Percentiles rank a stretch among this genome's conserved stretches.
Evolutionary conservation across 2,888 invertebrate genomes (phyloP).

Genomic region (Vesta saturnalis): DNA sequence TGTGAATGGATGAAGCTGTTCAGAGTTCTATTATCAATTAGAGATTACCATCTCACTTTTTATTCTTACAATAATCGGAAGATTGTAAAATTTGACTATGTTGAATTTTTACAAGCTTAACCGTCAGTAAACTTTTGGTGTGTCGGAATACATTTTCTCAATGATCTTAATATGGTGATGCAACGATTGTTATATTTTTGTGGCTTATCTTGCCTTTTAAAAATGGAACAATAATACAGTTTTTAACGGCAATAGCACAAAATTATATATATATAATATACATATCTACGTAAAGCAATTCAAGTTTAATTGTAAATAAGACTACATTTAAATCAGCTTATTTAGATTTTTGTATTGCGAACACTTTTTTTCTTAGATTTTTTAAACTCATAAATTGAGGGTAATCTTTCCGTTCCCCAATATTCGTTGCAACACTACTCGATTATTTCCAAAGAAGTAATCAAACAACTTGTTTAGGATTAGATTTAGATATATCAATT

Average conservation of each 20-base stretch:
- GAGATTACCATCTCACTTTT: too few species aligned
- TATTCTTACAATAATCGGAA: too few species aligned
- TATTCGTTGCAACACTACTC: slow-evolving; percentile 36
- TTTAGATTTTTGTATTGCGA: background rate
- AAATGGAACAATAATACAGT: slow-evolving; percentile 18
- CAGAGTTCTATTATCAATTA: too few species aligned
- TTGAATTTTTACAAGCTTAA: too few species aligned
- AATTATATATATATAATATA: slow-evolving; percentile 17
- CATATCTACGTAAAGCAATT: slow-evolving; percentile 32
- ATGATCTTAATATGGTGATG: slow-evolving; percentile 23
- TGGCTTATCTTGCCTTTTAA: slow-evolving; percentile 9
- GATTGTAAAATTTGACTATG: too few species aligned
- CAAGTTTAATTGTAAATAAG: slow-evolving; percentile 8
- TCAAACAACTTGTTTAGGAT: slow-evolving; percentile 17
- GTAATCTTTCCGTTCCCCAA: background rate
- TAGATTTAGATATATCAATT: slow-evolving; percentile 29
- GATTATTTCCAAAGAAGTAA: background rate
- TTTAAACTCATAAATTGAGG: slow-evolving; percentile 22
- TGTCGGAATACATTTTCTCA: background rate
- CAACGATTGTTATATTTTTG: slow-evolving; percentile 26
- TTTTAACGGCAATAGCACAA: slow-evolving; percentile 27
- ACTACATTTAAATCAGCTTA: background rate
- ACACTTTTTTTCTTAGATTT: too few species aligned
- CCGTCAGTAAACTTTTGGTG: too few species aligned
- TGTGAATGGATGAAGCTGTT: too few species aligned